Evolutionary conservation across 2,888 invertebrate genomes (phyloP).

Genomic region (Coenonympha arcania): DNA sequence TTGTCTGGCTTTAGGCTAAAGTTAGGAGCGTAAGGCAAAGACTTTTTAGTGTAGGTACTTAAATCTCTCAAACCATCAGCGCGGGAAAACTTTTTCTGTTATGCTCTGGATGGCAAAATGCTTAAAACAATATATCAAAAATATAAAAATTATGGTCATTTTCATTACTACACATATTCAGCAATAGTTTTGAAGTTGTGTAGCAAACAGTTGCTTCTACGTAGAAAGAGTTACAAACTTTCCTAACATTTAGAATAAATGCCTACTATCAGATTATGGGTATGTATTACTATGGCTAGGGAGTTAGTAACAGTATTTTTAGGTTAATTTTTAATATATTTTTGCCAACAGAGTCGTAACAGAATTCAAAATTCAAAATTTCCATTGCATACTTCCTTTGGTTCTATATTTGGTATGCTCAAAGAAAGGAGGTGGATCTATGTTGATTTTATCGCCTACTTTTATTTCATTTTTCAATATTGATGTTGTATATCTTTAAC

Average conservation of each 20-base stretch:
- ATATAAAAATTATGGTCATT: background rate
- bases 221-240: slow-evolving; percentile 3
- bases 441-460: slow-evolving; percentile 19
- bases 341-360: slow-evolving; percentile 64
- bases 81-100: slow-evolving; percentile 56
- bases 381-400: slow-evolving; percentile 45
- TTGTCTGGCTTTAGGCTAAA: background rate
- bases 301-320: background rate
- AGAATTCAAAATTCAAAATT: slow-evolving; percentile 67
- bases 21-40: background rate
- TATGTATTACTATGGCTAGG: background rate
- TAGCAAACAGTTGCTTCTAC: background rate
- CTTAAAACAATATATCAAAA: slow-evolving; percentile 15
- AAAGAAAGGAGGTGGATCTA: slow-evolving; percentile 64
- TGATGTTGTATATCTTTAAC: slow-evolving; percentile 1
- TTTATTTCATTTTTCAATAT: slow-evolving; percentile 5
- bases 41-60: background rate
- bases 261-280: background rate
- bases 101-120: slow-evolving; percentile 61
- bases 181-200: background rate
- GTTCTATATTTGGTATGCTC: slow-evolving; percentile 64
- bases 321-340: slow-evolving; percentile 4
- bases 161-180: background rate
- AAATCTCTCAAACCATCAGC: slow-evolving; percentile 40
- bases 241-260: background rate